Conservation (phyloP, 2,113 vertebrate genomes). For the Neogobius melanostomus region DNA sequence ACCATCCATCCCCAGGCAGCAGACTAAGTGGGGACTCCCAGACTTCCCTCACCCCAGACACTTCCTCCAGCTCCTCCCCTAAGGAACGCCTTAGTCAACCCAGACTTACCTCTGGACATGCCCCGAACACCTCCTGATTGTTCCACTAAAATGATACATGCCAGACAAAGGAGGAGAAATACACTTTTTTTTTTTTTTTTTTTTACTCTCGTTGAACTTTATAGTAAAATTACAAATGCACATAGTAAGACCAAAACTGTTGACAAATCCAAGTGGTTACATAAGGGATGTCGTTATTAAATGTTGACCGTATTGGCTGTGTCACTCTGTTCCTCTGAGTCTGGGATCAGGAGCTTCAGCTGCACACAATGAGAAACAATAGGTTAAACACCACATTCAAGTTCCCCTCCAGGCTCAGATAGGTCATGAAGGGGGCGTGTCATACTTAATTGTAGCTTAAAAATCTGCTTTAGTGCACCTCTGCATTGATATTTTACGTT, state of each 20-base stretch:
- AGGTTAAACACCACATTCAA: background rate
- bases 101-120: no score
- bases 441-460: no score
- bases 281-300: background rate
- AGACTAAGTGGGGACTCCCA: no score
- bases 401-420: no score
- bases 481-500: no score
- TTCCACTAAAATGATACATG: background rate
- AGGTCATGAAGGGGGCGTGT: no score
- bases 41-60: no score
- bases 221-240: slow-evolving; percentile 1
- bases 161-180: background rate
- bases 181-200: background rate
- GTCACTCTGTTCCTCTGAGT: background rate
- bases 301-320: background rate
- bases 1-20: no score
- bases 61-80: no score
- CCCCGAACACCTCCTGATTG: background rate
- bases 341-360: background rate
- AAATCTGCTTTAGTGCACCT: no score
- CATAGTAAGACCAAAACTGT: background rate
- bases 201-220: background rate
- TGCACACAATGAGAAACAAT: background rate
- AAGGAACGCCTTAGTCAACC: no score
- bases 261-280: background rate